Base-by-base conservation (phyloP, 2,888 invertebrate species). In the Zeuzera pyrina region DNA sequence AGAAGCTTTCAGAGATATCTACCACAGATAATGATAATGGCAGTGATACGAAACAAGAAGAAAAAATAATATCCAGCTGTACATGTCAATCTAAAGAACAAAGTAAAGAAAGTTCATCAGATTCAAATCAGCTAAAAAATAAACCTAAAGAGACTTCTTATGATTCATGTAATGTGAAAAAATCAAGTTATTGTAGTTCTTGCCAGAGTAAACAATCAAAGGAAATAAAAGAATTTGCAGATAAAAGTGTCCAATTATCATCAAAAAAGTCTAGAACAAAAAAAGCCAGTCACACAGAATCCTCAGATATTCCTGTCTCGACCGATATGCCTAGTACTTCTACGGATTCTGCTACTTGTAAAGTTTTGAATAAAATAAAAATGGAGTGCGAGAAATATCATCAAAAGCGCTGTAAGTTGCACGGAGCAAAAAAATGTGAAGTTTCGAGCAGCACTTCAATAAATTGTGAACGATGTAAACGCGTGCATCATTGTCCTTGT, bases 381-480 rank as follows among this genome's bases (percentile, higher is more conserved):
- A 74, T 57, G 16, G 77, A 83, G 58, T 79, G 78, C 31, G 81
- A 81, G 31, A 74, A 66, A 39, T 78, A 72, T 39, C 74, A 78
- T 15, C 67, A 74, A 23, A 78, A 61, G 41, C 63, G 68, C 7
- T 71, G 70, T 35, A 72, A 67, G 36, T 36, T 39, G n/a, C 36
- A 38, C n/a, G 45, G 44, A 8, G 49, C 50, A 2, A 67, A 56
- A 14, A 62, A 62, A 35, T 68, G 68, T 25, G 71, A 73, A n/a
- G 47, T 50, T 3, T 72, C 77, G 0, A 78, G 76, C 36, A 76
- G 66, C 33, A 71, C 77, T 1, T 72, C 77, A 1, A 46, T 60
- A 1, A 66, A 63, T 36, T 77, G 77, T 39, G 65, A 70, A n/a
- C 60, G 67, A 34, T 79, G 77, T 39, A 68, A 60, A 30, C 61